Evolutionary conservation across 2,888 invertebrate genomes (phyloP).

Genomic region (Ophion obscuratus): DNA sequence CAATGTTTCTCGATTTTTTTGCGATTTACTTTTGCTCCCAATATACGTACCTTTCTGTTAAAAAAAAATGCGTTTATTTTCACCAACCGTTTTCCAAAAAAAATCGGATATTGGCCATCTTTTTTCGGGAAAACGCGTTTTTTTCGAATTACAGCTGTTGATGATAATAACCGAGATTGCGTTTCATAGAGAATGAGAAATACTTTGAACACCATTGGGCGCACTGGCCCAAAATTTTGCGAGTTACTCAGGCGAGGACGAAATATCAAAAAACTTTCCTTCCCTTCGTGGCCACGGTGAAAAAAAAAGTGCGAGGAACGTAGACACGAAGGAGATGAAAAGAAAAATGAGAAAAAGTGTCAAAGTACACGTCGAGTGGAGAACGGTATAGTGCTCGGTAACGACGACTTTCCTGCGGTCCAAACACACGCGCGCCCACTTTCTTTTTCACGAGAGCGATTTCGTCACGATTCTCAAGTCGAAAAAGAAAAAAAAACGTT

Average conservation of each 20-base stretch:
- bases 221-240: slow-evolving; percentile 3
- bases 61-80: no score
- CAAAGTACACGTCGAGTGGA: slow-evolving; percentile 18
- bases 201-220: no score
- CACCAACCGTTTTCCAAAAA: no score
- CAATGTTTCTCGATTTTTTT: no score
- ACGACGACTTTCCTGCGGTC: slow-evolving; percentile 12
- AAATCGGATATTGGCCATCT: no score
- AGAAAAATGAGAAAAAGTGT: slow-evolving; percentile 5
- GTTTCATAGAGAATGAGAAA: no score
- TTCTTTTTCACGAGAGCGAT: slow-evolving; percentile 37
- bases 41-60: no score
- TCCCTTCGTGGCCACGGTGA: background rate
- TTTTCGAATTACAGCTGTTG: no score
- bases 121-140: no score
- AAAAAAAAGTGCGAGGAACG: background rate
- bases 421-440: slow-evolving; percentile 16
- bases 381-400: slow-evolving; percentile 24
- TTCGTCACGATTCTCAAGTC: slow-evolving; percentile 47
- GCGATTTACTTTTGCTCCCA: no score
- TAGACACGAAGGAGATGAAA: background rate
- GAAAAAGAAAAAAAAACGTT: background rate
- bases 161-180: no score
- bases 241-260: background rate
- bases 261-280: slow-evolving; percentile 26